Percentiles rank a stretch among this genome's conserved stretches.
These are phyloP conservation scores for Dyspetes luteomarginatus DNA, from an alignment of 2,888 invertebrate genomes.

Conservation along the genomic window DNA sequence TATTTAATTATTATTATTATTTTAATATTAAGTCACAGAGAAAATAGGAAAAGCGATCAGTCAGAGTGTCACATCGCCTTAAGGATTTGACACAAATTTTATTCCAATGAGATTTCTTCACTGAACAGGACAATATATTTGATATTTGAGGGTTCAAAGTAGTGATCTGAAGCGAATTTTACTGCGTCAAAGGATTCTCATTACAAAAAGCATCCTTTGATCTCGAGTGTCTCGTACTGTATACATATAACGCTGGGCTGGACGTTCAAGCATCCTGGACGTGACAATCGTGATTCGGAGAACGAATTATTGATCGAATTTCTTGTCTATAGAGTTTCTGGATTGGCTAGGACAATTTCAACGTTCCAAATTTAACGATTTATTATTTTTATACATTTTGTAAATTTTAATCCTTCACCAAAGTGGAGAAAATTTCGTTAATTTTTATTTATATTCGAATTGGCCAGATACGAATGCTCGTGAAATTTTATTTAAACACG, in stretches of 20 bases:
- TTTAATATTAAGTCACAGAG: no score
- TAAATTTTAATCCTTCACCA: neutral
- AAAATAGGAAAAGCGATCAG: no score
- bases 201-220: constrained; percentile 39
- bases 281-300: constrained; percentile 63
- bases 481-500: neutral
- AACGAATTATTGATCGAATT: constrained; percentile 68
- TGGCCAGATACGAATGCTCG: no score
- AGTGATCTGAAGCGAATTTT: constrained; percentile 4
- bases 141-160: neutral
- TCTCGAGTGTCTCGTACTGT: neutral
- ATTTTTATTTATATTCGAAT: no score
- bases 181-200: constrained; percentile 24
- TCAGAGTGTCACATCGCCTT: no score
- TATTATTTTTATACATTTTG: constrained; percentile 27
- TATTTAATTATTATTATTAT: no score
- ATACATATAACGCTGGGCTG: neutral
- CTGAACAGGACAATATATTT: no score
- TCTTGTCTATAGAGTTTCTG: constrained; percentile 56
- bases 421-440: neutral
- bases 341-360: constrained; percentile 51
- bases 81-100: no score
- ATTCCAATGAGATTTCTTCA: no score
- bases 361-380: constrained; percentile 47
- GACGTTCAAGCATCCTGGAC: constrained; percentile 35